Percentiles rank a stretch among this genome's conserved stretches.
phyloP scores from a whole-genome alignment of 2,888 invertebrate species.

The Agonopterix heracliana region DNA sequence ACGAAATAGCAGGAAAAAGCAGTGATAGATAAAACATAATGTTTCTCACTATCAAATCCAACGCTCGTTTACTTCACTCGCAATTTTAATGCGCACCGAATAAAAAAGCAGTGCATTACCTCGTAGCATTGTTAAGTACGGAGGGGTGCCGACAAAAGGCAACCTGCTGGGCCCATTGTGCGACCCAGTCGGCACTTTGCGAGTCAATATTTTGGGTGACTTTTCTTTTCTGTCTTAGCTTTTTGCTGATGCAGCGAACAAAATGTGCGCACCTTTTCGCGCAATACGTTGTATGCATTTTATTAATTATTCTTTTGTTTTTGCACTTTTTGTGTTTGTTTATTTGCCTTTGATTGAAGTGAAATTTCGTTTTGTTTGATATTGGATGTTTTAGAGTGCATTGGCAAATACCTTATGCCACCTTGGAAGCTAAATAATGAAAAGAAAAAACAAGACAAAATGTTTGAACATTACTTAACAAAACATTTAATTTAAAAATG shows the following conservation, averaged over 20 bases:
- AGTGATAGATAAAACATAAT: no score
- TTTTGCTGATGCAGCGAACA: conserved; percentile 57
- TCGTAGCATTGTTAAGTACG: conserved; percentile 48
- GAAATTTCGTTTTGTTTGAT: conserved; percentile 10
- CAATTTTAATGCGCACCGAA: conserved; percentile 46
- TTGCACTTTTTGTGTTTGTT: conserved; percentile 43
- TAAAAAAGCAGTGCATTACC: conserved; percentile 68
- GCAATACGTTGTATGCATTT: conserved; percentile 35
- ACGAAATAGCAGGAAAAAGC: no score
- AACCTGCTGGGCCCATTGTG: conserved; percentile 69
- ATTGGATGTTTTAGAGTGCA: conserved; percentile 1
- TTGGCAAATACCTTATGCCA: background rate
- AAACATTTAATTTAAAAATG: no score
- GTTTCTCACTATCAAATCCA: background rate
- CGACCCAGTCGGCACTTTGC: conserved; percentile 64
- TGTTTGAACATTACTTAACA: no score
- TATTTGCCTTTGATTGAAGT: conserved; percentile 32
- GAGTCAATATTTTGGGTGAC: conserved; percentile 74
- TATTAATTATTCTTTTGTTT: conserved; percentile 51
- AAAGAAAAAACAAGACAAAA: no score
- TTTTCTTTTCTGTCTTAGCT: conserved; percentile 24
- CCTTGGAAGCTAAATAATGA: no score
- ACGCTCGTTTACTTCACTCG: conserved; percentile 37
- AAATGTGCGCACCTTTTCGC: conserved; percentile 52
- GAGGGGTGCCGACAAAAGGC: conserved; percentile 59